A percentile compares a stretch with the other conserved stretches of the same genome.
Conservation (phyloP, 2,797 vertebrate species). For the Oreonectes daqikongensis region DNA sequence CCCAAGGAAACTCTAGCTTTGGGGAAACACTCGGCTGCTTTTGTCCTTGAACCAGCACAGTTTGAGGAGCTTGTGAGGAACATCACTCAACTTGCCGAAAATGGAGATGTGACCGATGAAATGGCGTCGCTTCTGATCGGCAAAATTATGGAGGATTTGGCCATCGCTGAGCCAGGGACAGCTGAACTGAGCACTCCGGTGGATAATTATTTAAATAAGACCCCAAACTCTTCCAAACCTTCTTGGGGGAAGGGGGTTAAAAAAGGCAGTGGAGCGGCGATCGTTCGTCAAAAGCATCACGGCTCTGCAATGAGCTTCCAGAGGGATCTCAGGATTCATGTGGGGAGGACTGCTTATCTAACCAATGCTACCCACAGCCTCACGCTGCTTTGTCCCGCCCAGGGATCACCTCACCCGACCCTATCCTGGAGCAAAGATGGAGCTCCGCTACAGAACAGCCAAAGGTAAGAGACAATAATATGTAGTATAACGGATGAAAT, state of each 20-base stretch:
- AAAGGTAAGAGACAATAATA: constrained; percentile 72
- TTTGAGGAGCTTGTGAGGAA: constrained; percentile 82
- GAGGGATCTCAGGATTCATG: constrained; percentile 74
- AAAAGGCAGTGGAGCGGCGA: constrained; percentile 68
- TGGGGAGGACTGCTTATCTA: constrained; percentile 79
- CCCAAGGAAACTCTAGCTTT: constrained; percentile 63
- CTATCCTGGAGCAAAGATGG: constrained; percentile 88
- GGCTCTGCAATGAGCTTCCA: constrained; percentile 72
- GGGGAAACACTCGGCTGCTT: constrained; percentile 66
- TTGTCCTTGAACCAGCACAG: constrained; percentile 76
- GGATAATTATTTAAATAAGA: constrained; percentile 44
- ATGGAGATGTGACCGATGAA: constrained; percentile 77
- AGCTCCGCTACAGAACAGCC: constrained; percentile 68
- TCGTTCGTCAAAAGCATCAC: constrained; percentile 72
- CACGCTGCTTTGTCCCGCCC: constrained; percentile 77
- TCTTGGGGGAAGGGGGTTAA: constrained; percentile 55
- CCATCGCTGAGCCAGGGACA: constrained; percentile 64
- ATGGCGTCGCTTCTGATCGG: constrained; percentile 82
- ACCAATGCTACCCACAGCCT: constrained; percentile 76
- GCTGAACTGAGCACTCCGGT: constrained; percentile 29
- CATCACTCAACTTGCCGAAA: constrained; percentile 82
- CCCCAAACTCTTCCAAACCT: constrained; percentile 68
- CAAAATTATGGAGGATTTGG: constrained; percentile 78
- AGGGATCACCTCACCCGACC: constrained; percentile 66
- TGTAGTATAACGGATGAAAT: not conserved